phyloP scores from a whole-genome alignment of 2,888 invertebrate species.

The Hermaeophaga mercurialis region DNA sequence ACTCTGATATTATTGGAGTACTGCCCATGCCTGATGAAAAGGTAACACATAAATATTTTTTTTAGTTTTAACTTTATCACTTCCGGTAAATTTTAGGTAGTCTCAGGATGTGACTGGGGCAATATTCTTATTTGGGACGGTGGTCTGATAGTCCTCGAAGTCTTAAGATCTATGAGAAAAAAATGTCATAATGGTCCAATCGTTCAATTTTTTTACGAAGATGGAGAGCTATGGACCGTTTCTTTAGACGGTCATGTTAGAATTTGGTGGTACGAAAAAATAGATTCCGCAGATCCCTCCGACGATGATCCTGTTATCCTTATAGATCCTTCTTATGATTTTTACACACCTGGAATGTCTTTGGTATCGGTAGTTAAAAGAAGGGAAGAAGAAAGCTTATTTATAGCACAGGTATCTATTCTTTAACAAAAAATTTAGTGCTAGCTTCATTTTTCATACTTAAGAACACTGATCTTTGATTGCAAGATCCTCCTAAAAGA shows the following conservation, averaged over 20 bases:
- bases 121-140: slow-evolving; percentile 92
- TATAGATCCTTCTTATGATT: slow-evolving; percentile 85
- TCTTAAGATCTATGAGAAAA: slow-evolving; percentile 72
- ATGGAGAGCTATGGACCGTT: slow-evolving; percentile 57
- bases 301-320: slow-evolving; percentile 81
- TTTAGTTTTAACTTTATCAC: no score
- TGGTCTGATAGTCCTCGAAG: slow-evolving; percentile 84
- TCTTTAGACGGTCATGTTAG: slow-evolving; percentile 78
- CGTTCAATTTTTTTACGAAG: slow-evolving; percentile 62
- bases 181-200: slow-evolving; percentile 79
- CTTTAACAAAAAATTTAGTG: no score
- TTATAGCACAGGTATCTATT: slow-evolving; percentile 85
- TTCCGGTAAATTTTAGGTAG: slow-evolving; percentile 62
- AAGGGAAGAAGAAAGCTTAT: slow-evolving; percentile 55
- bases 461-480: not conserved
- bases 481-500: no score
- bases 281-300: slow-evolving; percentile 84
- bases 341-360: slow-evolving; percentile 61
- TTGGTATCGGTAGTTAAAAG: slow-evolving; percentile 64
- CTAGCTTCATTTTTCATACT: no score
- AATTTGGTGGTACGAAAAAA: slow-evolving; percentile 90
- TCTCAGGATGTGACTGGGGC: slow-evolving; percentile 90
- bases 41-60: slow-evolving; percentile 57
- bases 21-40: slow-evolving; percentile 89
- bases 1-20: slow-evolving; percentile 84